These are phyloP conservation scores for Antrozous pallidus DNA, from an alignment of 2,797 vertebrate genomes.

Conservation along the genomic window DNA sequence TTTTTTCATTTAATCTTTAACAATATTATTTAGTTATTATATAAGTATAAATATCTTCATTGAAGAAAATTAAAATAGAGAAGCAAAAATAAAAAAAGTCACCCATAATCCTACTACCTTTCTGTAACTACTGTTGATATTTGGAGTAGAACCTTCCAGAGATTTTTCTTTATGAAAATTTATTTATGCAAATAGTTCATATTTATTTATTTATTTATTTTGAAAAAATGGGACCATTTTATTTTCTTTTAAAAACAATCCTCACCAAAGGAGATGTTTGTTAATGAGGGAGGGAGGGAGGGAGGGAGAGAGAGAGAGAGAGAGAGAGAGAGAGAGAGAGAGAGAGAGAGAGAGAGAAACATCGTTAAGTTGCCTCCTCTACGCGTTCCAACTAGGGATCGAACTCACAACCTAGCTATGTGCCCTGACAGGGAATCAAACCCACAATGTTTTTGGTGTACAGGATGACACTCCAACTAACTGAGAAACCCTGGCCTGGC, in stretches of 20 bases:
- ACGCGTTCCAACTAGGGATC: not conserved
- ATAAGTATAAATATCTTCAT: not conserved
- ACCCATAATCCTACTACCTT: not conserved
- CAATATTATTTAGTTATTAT: constrained; percentile 5
- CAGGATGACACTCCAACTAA: not conserved
- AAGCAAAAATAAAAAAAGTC: constrained; percentile 12
- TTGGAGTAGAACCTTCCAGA: not conserved
- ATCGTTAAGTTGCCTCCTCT: not conserved
- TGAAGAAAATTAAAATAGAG: constrained; percentile 3
- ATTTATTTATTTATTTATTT: not conserved
- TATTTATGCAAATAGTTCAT: not conserved
- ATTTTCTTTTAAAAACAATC: not conserved
- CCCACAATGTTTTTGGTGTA: not conserved
- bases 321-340: not conserved
- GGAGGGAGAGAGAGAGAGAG: not conserved
- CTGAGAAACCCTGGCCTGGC: no score
- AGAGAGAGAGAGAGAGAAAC: not conserved
- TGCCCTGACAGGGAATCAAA: not conserved
- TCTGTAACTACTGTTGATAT: constrained; percentile 11
- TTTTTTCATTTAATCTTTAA: constrained; percentile 29
- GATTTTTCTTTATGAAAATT: constrained; percentile 32
- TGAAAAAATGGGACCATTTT: not conserved
- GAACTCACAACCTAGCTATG: not conserved
- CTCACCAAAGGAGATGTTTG: not conserved
- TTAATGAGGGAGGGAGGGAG: not conserved